Percentiles rank a stretch among this genome's conserved stretches.
Evolutionary conservation across 2,888 invertebrate species (phyloP).

Genomic region (Caenorhabditis macrosperma): DNA sequence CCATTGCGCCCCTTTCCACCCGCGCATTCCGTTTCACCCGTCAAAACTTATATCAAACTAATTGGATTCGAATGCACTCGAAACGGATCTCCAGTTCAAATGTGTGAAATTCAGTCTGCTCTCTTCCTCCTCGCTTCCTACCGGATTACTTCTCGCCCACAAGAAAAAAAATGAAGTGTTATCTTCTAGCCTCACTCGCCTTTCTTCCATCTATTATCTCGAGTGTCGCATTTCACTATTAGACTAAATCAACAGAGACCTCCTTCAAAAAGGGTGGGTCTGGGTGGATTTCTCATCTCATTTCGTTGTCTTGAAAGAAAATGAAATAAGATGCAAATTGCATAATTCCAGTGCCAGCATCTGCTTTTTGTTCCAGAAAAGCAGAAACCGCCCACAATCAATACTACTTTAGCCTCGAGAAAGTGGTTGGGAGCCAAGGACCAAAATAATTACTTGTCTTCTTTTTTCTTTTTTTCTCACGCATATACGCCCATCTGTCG

Average conservation of each 20-base stretch:
- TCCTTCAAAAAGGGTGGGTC: neutral
- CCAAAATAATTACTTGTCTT: slow-evolving; percentile 40
- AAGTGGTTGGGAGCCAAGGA: neutral
- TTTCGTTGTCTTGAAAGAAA: slow-evolving; percentile 1
- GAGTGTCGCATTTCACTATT: slow-evolving; percentile 18
- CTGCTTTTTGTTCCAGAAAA: neutral
- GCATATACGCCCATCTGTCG: neutral
- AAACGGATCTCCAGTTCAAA: too few relatives aligned
- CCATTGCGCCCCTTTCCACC: neutral
- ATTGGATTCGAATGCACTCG: slow-evolving; percentile 3
- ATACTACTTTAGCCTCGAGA: slow-evolving; percentile 14
- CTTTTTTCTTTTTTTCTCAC: neutral
- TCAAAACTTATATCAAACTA: slow-evolving; percentile 10
- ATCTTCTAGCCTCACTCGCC: neutral
- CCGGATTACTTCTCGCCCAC: neutral
- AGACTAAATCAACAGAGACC: slow-evolving; percentile 44
- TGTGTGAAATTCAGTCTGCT: too few relatives aligned
- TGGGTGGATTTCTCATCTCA: slow-evolving; percentile 3
- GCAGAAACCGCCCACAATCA: slow-evolving; percentile 9
- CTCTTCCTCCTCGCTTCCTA: too few relatives aligned
- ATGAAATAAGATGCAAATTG: slow-evolving; percentile 57
- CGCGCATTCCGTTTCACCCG: neutral
- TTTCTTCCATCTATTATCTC: neutral
- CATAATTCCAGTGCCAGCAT: slow-evolving; percentile 32
- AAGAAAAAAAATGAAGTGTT: neutral